Conservation (phyloP, 2,797 vertebrate species). For the Lepus oiostolus region DNA sequence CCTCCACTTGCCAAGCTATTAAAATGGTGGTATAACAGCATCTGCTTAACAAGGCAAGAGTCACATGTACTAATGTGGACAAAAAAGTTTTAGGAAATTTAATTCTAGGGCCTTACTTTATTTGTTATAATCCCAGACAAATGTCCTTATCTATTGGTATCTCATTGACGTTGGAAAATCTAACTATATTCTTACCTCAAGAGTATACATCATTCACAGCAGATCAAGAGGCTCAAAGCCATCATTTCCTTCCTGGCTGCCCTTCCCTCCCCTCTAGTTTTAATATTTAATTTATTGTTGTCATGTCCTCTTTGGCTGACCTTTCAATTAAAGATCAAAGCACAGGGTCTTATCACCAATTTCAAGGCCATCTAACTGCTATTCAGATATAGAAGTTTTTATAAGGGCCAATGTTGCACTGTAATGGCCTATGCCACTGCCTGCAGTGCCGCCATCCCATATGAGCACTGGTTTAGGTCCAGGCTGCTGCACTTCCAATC, state of each 20-base stretch:
- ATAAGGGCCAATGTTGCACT: not conserved
- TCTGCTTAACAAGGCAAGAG: not conserved
- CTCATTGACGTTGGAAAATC: not conserved
- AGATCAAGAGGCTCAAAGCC: not conserved
- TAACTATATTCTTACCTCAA: not conserved
- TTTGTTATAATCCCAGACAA: not conserved
- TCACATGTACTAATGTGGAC: not conserved
- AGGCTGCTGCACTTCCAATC: too few species aligned
- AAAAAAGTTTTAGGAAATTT: conserved; percentile 7
- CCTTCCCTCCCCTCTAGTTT: not conserved
- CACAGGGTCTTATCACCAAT: not conserved
- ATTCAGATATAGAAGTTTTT: not conserved
- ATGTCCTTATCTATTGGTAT: not conserved
- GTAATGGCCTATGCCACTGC: too few species aligned
- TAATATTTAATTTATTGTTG: conserved; percentile 58
- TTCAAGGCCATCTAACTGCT: conserved; percentile 47
- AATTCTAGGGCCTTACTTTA: not conserved
- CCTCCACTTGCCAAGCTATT: conserved; percentile 34
- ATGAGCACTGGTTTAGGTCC: too few species aligned
- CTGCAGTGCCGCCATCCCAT: too few species aligned
- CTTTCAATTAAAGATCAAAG: conserved; percentile 53
- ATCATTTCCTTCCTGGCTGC: conserved; percentile 40
- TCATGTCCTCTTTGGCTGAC: conserved; percentile 32
- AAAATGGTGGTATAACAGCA: not conserved
- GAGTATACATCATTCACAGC: not conserved